Evolutionary conservation across 2,113 vertebrate species (phyloP).

Genomic region (Eulemur rufifrons): DNA sequence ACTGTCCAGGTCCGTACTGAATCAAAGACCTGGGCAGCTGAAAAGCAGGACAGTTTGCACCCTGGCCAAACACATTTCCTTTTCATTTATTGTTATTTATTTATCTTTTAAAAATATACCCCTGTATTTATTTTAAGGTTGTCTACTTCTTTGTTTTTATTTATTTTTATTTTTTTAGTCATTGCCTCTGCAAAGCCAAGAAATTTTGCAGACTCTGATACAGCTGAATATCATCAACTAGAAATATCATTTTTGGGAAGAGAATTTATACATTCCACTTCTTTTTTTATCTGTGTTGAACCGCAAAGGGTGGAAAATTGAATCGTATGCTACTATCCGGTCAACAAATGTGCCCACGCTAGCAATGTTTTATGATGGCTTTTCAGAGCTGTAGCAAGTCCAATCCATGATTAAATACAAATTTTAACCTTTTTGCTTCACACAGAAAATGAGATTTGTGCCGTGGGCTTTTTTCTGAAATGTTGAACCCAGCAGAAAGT

Average conservation of each 20-base stretch:
- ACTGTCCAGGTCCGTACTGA: background rate
- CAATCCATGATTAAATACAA: constrained; percentile 72
- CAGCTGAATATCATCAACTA: constrained; percentile 53
- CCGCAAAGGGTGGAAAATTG: constrained; percentile 61
- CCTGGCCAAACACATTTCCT: background rate
- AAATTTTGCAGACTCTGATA: background rate
- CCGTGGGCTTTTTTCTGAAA: constrained; percentile 47
- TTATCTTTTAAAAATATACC: background rate
- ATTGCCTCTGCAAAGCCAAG: constrained; percentile 50
- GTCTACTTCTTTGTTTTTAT: background rate
- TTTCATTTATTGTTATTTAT: background rate
- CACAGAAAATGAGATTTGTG: constrained; percentile 70
- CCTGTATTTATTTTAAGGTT: background rate
- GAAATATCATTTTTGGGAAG: constrained; percentile 56
- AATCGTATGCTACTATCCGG: constrained; percentile 49
- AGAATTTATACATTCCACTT: constrained; percentile 70
- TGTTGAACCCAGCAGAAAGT: constrained; percentile 48
- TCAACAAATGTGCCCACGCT: constrained; percentile 58
- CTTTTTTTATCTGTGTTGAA: constrained; percentile 65
- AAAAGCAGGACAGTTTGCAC: background rate
- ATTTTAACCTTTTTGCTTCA: constrained; percentile 67
- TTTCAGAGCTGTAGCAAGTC: constrained; percentile 51
- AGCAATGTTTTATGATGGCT: constrained; percentile 61
- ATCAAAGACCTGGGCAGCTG: background rate
- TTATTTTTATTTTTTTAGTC: background rate